These are phyloP conservation scores for Hypomecis atomaria DNA, from an alignment of 2,888 invertebrate species.

Conservation along the genomic window DNA sequence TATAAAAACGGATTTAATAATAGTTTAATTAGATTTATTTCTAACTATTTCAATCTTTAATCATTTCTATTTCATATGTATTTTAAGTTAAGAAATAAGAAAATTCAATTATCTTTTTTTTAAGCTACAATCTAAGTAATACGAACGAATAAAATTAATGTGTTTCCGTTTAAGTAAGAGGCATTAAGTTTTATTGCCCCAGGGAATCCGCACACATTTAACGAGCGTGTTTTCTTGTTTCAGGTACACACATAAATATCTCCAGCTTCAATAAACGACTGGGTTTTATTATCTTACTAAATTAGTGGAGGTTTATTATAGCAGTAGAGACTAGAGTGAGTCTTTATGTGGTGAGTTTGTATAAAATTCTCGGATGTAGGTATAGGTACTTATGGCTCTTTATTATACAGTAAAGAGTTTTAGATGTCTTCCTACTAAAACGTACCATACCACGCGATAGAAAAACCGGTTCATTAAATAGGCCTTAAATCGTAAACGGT, in stretches of 20 bases:
- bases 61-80: no score
- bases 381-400: background rate
- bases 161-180: conserved; percentile 32
- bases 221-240: conserved; percentile 66
- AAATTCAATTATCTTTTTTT: background rate
- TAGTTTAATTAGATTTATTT: no score
- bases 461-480: no score
- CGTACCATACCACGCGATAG: no score
- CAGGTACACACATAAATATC: conserved; percentile 58
- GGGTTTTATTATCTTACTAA: conserved; percentile 54
- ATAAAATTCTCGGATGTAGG: background rate
- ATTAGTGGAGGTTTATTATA: conserved; percentile 50
- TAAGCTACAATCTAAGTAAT: conserved; percentile 23
- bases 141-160: conserved; percentile 26
- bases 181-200: conserved; percentile 40
- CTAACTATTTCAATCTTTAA: no score
- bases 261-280: conserved; percentile 43
- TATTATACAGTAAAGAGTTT: background rate
- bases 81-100: background rate
- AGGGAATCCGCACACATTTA: conserved; percentile 51
- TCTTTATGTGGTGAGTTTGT: conserved; percentile 6
- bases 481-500: no score
- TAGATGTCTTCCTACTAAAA: no score
- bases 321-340: conserved; percentile 35
- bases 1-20: no score